Conservation (phyloP, 2,797 vertebrate genomes). For the Halcyon smyrnensis region DNA sequence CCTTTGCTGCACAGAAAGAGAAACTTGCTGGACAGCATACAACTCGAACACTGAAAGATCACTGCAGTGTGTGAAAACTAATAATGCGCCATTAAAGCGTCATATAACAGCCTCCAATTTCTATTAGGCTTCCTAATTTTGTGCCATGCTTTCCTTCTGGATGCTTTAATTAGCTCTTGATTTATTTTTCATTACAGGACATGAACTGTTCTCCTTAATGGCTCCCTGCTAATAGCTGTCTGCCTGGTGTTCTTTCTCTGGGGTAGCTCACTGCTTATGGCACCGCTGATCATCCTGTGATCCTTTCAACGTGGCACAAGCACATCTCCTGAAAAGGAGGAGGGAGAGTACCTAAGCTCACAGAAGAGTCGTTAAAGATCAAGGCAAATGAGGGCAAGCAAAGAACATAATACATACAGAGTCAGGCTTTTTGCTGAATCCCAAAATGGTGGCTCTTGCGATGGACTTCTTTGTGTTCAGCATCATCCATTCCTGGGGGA, state of each 20-base stretch:
- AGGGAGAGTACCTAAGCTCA: background rate
- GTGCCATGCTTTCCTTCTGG: slow-evolving; percentile 58
- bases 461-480: background rate
- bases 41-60: slow-evolving; percentile 48
- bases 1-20: background rate
- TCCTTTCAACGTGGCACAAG: background rate
- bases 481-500: slow-evolving; percentile 19
- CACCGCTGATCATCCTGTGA: slow-evolving; percentile 8
- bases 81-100: slow-evolving; percentile 42
- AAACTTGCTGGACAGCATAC: slow-evolving; percentile 7
- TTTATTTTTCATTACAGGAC: slow-evolving; percentile 66
- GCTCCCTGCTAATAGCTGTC: slow-evolving; percentile 61
- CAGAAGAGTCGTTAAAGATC: background rate
- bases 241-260: slow-evolving; percentile 46
- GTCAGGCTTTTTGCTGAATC: slow-evolving; percentile 47
- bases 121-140: slow-evolving; percentile 65
- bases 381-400: background rate
- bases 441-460: slow-evolving; percentile 75
- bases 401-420: background rate
- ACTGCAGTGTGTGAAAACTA: slow-evolving; percentile 42
- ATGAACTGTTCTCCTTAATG: slow-evolving; percentile 56
- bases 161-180: slow-evolving; percentile 76
- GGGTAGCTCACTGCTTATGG: slow-evolving; percentile 9
- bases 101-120: slow-evolving; percentile 28
- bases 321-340: background rate